Percentiles rank a stretch among this genome's conserved stretches.
Conservation (phyloP, 1,140 invertebrate species). For the Tetranychus cinnabarinus region DNA sequence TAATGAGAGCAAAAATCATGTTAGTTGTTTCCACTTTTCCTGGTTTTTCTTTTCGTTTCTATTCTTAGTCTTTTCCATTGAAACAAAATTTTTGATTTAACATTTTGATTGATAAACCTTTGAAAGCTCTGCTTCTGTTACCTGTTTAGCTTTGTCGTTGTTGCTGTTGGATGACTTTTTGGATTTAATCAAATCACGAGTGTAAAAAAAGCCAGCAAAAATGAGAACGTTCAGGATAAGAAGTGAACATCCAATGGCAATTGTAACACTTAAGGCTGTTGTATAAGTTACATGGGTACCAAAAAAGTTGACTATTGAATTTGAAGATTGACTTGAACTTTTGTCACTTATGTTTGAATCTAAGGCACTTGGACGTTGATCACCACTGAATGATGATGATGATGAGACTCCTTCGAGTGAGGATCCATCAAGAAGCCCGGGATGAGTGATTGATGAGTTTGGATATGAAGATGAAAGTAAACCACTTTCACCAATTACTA, state of each 20-base stretch:
- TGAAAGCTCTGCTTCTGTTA: neutral
- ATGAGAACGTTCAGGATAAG: conserved; percentile 73
- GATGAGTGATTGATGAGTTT: too few species aligned
- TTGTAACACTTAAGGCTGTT: conserved; percentile 63
- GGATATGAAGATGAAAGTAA: too few species aligned
- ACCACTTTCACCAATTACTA: too few species aligned
- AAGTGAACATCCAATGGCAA: conserved; percentile 66
- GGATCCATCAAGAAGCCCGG: neutral
- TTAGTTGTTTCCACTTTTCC: too few species aligned
- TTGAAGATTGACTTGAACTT: neutral
- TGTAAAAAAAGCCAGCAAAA: conserved; percentile 72
- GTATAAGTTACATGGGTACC: conserved; percentile 39
- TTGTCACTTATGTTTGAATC: neutral
- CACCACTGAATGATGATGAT: neutral
- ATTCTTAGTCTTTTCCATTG: neutral
- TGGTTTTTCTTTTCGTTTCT: neutral
- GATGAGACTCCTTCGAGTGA: neutral
- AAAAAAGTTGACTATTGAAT: neutral
- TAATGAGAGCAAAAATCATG: too few species aligned
- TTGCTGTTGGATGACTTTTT: neutral
- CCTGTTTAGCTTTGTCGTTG: neutral
- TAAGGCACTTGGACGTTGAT: neutral
- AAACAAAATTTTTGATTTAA: neutral
- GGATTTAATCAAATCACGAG: conserved; percentile 18
- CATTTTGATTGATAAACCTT: neutral